Conservation (phyloP, 2,888 invertebrate genomes). For the Lasioglossum calceatum region DNA sequence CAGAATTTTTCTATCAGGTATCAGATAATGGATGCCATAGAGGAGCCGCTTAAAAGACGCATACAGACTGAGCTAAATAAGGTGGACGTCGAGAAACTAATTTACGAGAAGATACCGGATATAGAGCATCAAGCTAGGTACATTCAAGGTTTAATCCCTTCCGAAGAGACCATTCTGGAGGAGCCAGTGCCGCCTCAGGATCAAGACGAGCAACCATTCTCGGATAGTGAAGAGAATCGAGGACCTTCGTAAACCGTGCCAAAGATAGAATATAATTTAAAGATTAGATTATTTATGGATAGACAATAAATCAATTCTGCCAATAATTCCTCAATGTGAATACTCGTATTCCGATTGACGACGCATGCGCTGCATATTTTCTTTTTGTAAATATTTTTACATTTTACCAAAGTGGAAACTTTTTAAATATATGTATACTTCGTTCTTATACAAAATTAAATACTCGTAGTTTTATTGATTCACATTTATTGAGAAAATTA, state of each 20-base stretch:
- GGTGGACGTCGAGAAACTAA: conserved; percentile 90
- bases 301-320: neutral
- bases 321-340: neutral
- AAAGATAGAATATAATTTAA: neutral
- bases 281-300: conserved; percentile 34
- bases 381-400: conserved; percentile 53
- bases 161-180: conserved; percentile 77
- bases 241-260: conserved; percentile 72
- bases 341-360: neutral
- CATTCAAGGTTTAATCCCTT: conserved; percentile 74
- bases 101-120: conserved; percentile 89
- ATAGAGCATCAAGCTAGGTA: conserved; percentile 87
- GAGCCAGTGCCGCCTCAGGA: conserved; percentile 64
- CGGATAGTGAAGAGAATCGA: conserved; percentile 82
- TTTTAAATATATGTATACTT: neutral
- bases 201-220: conserved; percentile 77
- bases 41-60: conserved; percentile 90
- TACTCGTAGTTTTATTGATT: neutral
- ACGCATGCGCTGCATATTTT: conserved; percentile 14
- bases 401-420: conserved; percentile 16
- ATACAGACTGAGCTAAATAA: conserved; percentile 91
- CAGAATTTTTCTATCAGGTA: conserved; percentile 83
- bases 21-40: conserved; percentile 94
- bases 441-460: neutral
- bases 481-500: conserved; percentile 35